phyloP scores from a whole-genome alignment of 2,113 vertebrate species.

The Nannospalax galili region DNA sequence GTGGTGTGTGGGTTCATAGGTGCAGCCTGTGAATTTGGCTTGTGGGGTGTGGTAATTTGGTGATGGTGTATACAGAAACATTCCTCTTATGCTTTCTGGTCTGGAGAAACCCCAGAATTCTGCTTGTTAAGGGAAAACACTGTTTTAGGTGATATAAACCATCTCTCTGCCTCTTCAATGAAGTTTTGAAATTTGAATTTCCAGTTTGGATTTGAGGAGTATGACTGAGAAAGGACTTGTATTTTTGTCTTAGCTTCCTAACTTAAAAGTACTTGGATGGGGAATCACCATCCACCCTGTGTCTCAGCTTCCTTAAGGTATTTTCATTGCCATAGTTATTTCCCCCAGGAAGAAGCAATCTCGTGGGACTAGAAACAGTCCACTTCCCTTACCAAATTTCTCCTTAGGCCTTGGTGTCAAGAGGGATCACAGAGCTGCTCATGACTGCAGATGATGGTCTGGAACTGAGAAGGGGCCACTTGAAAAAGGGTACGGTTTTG shows the following conservation, averaged over 20 bases:
- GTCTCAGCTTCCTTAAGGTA: neutral
- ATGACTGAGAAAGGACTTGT: neutral
- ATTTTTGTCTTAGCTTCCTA: neutral
- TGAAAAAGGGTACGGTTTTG: neutral
- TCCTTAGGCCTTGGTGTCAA: constrained; percentile 54
- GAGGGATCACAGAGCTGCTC: constrained; percentile 48
- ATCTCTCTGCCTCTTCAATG: neutral
- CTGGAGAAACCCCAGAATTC: neutral
- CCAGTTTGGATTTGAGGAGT: neutral
- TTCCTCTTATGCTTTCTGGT: neutral
- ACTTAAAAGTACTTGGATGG: neutral
- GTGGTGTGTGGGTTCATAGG: neutral
- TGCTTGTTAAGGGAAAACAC: neutral
- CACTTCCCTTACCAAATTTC: neutral
- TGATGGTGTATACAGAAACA: neutral
- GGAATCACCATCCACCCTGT: neutral
- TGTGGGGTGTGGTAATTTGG: neutral
- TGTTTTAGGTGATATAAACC: neutral
- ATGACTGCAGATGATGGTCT: constrained; percentile 61
- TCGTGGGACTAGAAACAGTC: neutral
- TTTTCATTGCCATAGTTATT: neutral
- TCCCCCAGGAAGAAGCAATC: neutral
- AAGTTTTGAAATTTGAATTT: neutral
- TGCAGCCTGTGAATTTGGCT: neutral
- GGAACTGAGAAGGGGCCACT: neutral